These are phyloP conservation scores for Gracilinanus agilis DNA, from an alignment of 2,113 vertebrate genomes.

Conservation along the genomic window DNA sequence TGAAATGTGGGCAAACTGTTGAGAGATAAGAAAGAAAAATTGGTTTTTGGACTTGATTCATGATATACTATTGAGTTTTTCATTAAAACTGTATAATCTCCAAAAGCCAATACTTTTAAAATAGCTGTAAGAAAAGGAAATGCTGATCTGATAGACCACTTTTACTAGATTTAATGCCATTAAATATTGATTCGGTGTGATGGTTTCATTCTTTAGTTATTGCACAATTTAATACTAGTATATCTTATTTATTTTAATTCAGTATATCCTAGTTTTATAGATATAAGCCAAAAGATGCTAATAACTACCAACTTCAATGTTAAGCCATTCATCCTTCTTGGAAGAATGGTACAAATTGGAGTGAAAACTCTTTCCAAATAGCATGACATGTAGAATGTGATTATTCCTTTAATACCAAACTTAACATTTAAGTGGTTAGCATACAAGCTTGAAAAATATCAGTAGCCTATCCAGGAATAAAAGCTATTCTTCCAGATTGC, in stretches of 20 bases:
- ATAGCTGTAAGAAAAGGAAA: neutral
- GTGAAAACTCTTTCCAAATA: neutral
- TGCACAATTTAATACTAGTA: neutral
- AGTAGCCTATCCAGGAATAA: neutral
- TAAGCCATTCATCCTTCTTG: neutral
- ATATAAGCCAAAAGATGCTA: neutral
- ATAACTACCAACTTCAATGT: neutral
- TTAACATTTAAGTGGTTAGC: neutral
- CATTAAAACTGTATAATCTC: neutral
- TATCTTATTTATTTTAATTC: constrained; percentile 7
- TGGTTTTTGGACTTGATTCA: constrained; percentile 6
- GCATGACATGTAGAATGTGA: neutral
- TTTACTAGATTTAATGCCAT: constrained; percentile 1
- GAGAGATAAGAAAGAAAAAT: constrained; percentile 1
- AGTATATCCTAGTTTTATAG: neutral
- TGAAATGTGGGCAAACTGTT: neutral
- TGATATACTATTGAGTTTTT: neutral
- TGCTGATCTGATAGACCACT: neutral
- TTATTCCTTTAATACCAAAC: neutral
- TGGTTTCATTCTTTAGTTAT: neutral
- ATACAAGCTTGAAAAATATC: neutral
- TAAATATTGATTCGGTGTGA: constrained; percentile 3
- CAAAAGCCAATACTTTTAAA: neutral
- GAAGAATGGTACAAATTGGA: neutral
- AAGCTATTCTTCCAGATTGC: neutral